Conservation (phyloP, 1,140 invertebrate species). For the Bombus sylvicola region DNA sequence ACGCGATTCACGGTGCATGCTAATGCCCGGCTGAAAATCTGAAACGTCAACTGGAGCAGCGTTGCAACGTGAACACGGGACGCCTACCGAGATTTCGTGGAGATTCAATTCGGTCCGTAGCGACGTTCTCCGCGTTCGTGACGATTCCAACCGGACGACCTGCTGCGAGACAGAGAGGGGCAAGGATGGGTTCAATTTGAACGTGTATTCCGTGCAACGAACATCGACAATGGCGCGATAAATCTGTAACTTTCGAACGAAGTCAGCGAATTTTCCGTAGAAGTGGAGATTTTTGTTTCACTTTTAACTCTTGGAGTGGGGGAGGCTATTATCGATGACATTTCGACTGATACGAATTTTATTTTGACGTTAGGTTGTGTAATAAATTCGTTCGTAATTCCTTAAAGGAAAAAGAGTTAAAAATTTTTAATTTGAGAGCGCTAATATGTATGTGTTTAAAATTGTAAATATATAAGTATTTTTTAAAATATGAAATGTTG, state of each 20-base stretch:
- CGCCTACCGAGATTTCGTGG: slow-evolving; percentile 68
- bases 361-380: not conserved
- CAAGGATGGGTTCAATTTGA: slow-evolving; percentile 17
- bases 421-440: too few species aligned
- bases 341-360: too few species aligned
- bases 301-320: too few species aligned
- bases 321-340: too few species aligned
- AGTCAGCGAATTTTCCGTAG: not conserved
- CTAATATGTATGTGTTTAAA: too few species aligned
- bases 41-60: slow-evolving; percentile 68
- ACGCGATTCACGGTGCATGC: slow-evolving; percentile 64
- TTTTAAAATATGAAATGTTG: too few species aligned
- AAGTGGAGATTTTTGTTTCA: not conserved
- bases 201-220: slow-evolving; percentile 10
- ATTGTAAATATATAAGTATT: too few species aligned
- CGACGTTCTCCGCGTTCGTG: slow-evolving; percentile 55
- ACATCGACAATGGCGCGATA: not conserved
- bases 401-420: too few species aligned
- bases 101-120: slow-evolving; percentile 66
- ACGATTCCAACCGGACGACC: slow-evolving; percentile 60
- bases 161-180: too few species aligned
- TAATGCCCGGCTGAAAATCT: slow-evolving; percentile 66
- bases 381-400: too few species aligned
- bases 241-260: not conserved
- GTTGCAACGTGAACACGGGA: slow-evolving; percentile 58